Conservation (phyloP, 2,888 invertebrate species). For the Salticus scenicus region DNA sequence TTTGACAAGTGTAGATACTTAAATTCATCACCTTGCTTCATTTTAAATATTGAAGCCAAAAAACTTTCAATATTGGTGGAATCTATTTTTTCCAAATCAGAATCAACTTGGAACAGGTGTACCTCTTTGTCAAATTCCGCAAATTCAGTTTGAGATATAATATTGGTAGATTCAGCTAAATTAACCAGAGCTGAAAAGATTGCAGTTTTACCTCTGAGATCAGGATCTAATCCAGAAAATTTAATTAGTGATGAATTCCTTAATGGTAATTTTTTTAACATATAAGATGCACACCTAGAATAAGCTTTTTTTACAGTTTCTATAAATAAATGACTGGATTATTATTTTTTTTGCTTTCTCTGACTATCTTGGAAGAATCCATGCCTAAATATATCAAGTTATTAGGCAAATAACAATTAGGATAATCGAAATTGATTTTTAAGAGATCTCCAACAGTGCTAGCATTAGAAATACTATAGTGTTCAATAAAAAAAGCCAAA, state of each 20-base stretch:
- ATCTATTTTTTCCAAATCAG: neutral
- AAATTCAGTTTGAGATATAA: neutral
- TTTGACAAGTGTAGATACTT: neutral
- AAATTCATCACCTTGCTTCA: neutral
- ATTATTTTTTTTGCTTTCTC: neutral
- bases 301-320: neutral
- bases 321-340: neutral
- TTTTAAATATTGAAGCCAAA: neutral
- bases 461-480: neutral
- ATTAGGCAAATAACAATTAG: neutral
- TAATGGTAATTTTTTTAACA: conserved; percentile 9
- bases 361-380: neutral
- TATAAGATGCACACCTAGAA: neutral
- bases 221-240: neutral
- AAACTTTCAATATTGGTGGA: neutral
- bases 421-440: neutral
- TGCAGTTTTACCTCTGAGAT: neutral
- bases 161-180: neutral
- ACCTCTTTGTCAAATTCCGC: neutral
- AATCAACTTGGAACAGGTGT: neutral
- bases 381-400: neutral
- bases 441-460: neutral
- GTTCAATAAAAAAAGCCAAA: neutral
- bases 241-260: neutral
- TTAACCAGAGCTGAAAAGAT: neutral